Base-by-base conservation (phyloP, 2,113 vertebrate genomes). In the Physeter macrocephalus region DNA sequence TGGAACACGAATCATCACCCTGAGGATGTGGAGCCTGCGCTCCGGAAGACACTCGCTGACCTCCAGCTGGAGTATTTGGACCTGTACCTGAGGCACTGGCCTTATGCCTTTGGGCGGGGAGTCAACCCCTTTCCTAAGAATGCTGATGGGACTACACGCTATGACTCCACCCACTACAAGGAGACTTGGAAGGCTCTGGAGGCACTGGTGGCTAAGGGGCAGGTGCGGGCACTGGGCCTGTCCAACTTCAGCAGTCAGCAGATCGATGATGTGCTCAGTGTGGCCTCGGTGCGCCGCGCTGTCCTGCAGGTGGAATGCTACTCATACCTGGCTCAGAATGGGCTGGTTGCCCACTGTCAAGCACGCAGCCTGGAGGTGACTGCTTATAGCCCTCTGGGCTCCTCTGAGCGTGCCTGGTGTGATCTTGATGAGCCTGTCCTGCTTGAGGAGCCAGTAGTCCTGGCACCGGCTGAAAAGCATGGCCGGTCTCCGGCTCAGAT, bases 11-110 rank as follows among this genome's bases (percentile, higher is more conserved):
- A 98, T 49, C 99, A 99, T 97, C 99, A 99, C 85, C 99, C 99
- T 0, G 99, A 99, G 57, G 99, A 99, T 2, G 99, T 99, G 97
- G 99, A 99, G 94, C 98, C 99, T 12, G 98, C 99, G 0, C 98
- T 99, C 81, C 98, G 98, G 96, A 99, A 99, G 97, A 99, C 99
- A 0, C 98, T 99, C 77, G 98, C 98, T 94, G 99, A 99, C 90
- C 98, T 99, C 90, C 99, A 99, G 93, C 98, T 99, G 97, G 99
- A 99, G 93, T 99, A 99, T 96, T 98, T 99, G 98, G 99, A 99
- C 96, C 99, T 99, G 80, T 99, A 99, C 98, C 99, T 99, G 97
- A 99, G 99, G 98, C 99, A 99, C 97, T 99, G 99, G 99, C 99
- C 99, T 89, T 96, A 99, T 7, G 99, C 99, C 88, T 99, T 99